phyloP scores from a whole-genome alignment of 1,140 invertebrate species.

The Drosophila burlai region DNA sequence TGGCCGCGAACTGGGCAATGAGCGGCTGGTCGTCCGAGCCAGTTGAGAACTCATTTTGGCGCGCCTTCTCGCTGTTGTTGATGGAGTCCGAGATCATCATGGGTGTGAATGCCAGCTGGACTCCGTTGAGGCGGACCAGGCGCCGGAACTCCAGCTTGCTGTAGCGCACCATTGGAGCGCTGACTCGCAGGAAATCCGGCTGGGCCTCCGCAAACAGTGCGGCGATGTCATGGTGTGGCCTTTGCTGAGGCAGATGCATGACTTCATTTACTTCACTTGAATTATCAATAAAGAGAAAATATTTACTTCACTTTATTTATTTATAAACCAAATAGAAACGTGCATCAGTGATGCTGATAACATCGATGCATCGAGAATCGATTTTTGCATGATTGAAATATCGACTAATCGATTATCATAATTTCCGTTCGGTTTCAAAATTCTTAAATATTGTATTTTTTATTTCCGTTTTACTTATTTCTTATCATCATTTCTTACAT shows the following conservation, averaged over 20 bases:
- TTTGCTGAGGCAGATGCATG: constrained; percentile 57
- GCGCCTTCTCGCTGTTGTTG: constrained; percentile 93
- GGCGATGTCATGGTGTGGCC: constrained; percentile 86
- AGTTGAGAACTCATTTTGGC: constrained; percentile 95
- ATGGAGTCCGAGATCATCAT: constrained; percentile 99
- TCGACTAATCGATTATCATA: no score
- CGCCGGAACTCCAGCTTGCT: constrained; percentile 89
- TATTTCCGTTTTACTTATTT: background rate
- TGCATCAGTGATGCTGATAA: background rate
- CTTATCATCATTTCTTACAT: background rate
- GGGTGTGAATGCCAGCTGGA: constrained; percentile 96
- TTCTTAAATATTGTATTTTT: no score
- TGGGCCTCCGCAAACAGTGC: constrained; percentile 88
- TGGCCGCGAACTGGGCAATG: constrained; percentile 98
- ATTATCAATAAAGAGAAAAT: background rate
- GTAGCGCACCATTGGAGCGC: constrained; percentile 98
- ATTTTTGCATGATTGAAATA: no score
- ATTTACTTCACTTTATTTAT: background rate
- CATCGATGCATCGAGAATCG: no score
- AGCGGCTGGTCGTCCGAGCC: constrained; percentile 92
- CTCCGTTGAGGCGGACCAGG: constrained; percentile 88
- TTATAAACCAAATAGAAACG: constrained; percentile 15
- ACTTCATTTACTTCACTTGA: background rate
- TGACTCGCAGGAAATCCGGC: constrained; percentile 89
- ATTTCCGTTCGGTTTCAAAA: no score